These are phyloP conservation scores for Peromyscus maniculatus DNA, from an alignment of 2,113 vertebrate species.

Conservation along the genomic window DNA sequence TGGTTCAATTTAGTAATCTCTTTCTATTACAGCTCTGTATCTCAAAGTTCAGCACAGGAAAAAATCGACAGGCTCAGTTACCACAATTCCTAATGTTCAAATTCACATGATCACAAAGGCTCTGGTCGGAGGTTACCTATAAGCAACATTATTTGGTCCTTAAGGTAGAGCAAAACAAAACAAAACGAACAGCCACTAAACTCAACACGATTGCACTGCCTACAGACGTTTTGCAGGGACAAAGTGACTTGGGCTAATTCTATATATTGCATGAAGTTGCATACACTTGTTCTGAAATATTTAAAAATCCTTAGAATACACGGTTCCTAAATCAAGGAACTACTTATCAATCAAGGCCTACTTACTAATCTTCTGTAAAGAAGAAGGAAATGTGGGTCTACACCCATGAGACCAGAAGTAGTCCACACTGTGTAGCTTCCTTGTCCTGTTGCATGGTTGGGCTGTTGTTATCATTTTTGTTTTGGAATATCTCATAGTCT, in stretches of 20 bases:
- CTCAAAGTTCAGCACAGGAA: slow-evolving; percentile 76
- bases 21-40: slow-evolving; percentile 55
- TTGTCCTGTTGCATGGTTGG: not conserved
- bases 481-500: not conserved
- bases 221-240: slow-evolving; percentile 73
- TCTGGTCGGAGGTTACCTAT: slow-evolving; percentile 65
- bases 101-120: slow-evolving; percentile 79
- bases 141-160: slow-evolving; percentile 83
- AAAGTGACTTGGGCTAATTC: slow-evolving; percentile 71
- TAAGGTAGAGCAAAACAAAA: slow-evolving; percentile 74
- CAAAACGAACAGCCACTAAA: slow-evolving; percentile 36
- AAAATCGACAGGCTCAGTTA: slow-evolving; percentile 75
- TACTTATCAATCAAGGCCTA: not conserved
- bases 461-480: not conserved
- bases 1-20: slow-evolving; percentile 64
- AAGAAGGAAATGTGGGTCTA: not conserved
- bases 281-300: slow-evolving; percentile 68
- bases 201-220: slow-evolving; percentile 66
- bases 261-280: slow-evolving; percentile 68
- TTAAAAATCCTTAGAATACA: slow-evolving; percentile 56
- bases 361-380: slow-evolving; percentile 16
- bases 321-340: not conserved
- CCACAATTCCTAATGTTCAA: slow-evolving; percentile 82
- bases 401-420: not conserved
- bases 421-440: not conserved